Evolutionary conservation across 2,113 vertebrate genomes (phyloP).

Genomic region (Takifugu bimaculatus): DNA sequence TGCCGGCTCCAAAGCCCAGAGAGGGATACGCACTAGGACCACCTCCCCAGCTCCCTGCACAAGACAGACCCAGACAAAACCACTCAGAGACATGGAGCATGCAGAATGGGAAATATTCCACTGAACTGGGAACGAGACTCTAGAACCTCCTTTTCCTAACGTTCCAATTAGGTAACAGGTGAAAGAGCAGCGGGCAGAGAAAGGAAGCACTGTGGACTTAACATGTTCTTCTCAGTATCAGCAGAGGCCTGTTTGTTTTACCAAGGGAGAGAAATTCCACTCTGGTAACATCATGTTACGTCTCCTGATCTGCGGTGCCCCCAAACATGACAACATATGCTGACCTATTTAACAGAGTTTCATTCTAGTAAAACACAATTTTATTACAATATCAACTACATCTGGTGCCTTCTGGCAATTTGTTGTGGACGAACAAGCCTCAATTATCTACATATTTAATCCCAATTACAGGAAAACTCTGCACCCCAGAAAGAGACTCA

Average conservation of each 20-base stretch:
- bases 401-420: no score
- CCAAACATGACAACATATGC: slow-evolving; percentile 6
- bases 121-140: slow-evolving; percentile 11
- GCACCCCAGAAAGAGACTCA: neutral
- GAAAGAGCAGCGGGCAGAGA: slow-evolving; percentile 19
- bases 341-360: neutral
- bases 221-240: slow-evolving; percentile 37
- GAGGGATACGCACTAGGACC: slow-evolving; percentile 66
- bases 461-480: neutral
- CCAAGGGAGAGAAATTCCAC: slow-evolving; percentile 6
- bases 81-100: neutral
- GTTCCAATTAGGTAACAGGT: slow-evolving; percentile 20
- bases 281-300: slow-evolving; percentile 18
- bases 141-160: slow-evolving; percentile 4
- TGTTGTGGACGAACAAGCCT: no score
- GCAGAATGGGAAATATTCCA: neutral
- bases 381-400: neutral
- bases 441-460: no score
- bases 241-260: slow-evolving; percentile 35
- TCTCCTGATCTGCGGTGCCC: neutral
- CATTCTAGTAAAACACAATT: neutral
- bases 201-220: slow-evolving; percentile 14
- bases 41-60: slow-evolving; percentile 71
- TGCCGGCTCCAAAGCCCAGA: slow-evolving; percentile 68
- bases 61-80: slow-evolving; percentile 6